Evolutionary conservation across 1,140 invertebrate genomes (phyloP).

Genomic region (Pentalonia nigronervosa): DNA sequence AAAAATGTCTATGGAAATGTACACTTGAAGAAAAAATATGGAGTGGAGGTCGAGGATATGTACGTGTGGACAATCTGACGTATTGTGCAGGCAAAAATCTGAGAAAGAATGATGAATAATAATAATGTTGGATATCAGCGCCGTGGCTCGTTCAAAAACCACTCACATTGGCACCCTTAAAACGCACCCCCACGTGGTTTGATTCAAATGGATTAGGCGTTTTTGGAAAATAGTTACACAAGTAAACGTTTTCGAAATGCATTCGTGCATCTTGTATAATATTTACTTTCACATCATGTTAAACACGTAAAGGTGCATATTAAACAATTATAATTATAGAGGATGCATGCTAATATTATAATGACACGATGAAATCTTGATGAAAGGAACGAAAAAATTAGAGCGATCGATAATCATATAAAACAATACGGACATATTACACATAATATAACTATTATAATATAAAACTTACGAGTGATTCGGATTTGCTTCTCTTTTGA

Average conservation of each 20-base stretch:
- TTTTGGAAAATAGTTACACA: neutral
- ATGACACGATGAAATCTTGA: neutral
- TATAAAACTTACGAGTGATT: neutral
- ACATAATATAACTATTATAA: neutral
- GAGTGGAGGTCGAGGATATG: neutral
- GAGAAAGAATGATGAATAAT: neutral
- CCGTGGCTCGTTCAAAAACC: neutral
- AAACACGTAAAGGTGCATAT: no score
- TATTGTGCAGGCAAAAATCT: neutral
- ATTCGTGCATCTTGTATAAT: neutral
- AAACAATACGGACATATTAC: neutral
- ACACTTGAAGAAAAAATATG: neutral
- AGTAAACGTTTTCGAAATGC: neutral
- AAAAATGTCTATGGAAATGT: neutral
- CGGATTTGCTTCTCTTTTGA: neutral
- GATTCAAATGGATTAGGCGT: neutral
- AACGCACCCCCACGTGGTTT: neutral
- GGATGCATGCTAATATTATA: neutral
- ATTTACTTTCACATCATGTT: neutral
- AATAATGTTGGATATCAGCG: neutral
- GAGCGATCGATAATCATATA: neutral
- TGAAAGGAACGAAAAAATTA: neutral
- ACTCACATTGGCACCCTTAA: neutral
- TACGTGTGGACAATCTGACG: no score
- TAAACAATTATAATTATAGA: neutral